phyloP scores from a whole-genome alignment of 2,797 vertebrate species.

The Etheostoma perlongum region DNA sequence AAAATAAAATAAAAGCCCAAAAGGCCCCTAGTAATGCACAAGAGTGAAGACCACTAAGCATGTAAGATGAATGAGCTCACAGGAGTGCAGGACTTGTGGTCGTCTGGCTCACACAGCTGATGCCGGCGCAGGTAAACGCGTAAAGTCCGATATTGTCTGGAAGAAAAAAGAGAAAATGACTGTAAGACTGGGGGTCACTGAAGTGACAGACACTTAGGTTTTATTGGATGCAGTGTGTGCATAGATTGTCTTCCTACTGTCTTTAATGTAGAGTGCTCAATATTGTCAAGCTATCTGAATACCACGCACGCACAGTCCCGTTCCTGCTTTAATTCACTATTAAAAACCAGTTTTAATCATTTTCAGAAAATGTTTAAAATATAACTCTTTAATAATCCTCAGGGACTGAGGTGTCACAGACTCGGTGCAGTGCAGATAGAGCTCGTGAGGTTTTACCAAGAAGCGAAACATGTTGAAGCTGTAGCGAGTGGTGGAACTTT shows the following conservation, averaged over 20 bases:
- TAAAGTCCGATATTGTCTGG: slow-evolving; percentile 30
- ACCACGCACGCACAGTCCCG: slow-evolving; percentile 12
- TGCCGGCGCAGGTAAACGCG: slow-evolving; percentile 91
- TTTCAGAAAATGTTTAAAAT: not conserved
- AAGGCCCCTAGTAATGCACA: too few species aligned
- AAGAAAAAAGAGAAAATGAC: not conserved
- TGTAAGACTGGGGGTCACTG: slow-evolving; percentile 11
- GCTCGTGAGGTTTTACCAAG: slow-evolving; percentile 54
- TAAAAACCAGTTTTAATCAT: not conserved
- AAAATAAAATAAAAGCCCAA: too few species aligned
- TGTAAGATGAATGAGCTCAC: slow-evolving; percentile 64
- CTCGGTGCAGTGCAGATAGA: slow-evolving; percentile 85
- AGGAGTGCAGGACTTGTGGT: slow-evolving; percentile 72
- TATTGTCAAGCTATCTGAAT: slow-evolving; percentile 33
- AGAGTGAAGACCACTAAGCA: not conserved
- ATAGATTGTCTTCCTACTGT: slow-evolving; percentile 16
- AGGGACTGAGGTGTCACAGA: not conserved
- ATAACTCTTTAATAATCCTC: not conserved
- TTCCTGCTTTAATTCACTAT: slow-evolving; percentile 4
- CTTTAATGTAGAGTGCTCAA: slow-evolving; percentile 32
- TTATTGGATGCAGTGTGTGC: slow-evolving; percentile 27
- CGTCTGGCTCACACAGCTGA: slow-evolving; percentile 79
- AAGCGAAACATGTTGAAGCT: slow-evolving; percentile 86
- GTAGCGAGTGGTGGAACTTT: slow-evolving; percentile 70
- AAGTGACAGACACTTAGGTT: slow-evolving; percentile 23